These are phyloP conservation scores for Octodon degus DNA, from an alignment of 2,113 vertebrate genomes.

Conservation along the genomic window DNA sequence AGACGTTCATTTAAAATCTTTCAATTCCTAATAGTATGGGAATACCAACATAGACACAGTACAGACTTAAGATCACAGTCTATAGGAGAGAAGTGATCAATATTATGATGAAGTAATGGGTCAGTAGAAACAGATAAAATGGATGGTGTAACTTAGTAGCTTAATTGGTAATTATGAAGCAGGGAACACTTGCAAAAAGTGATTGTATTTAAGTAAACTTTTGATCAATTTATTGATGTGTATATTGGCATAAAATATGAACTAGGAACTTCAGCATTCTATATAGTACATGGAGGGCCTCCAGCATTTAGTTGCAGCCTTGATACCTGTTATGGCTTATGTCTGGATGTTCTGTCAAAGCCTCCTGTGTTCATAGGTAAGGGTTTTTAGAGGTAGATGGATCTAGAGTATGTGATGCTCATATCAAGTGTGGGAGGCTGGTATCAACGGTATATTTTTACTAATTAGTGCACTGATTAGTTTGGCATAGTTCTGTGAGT, in stretches of 20 bases:
- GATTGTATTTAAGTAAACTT: background rate
- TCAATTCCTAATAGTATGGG: too few species aligned
- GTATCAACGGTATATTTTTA: background rate
- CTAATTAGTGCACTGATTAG: background rate
- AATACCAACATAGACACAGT: background rate
- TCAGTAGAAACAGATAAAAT: rapidly evolving
- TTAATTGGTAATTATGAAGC: background rate
- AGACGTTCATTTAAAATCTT: background rate
- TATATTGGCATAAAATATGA: background rate
- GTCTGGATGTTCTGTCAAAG: background rate
- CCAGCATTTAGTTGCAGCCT: rapidly evolving
- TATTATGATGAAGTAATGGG: rapidly evolving
- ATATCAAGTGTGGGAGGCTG: background rate
- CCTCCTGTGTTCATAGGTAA: background rate
- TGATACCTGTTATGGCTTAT: background rate
- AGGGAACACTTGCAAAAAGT: background rate
- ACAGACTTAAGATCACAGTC: background rate
- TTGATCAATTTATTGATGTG: background rate
- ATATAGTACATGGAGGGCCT: rapidly evolving
- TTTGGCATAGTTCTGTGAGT: background rate
- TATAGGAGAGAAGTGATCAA: rapidly evolving
- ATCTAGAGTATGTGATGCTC: background rate
- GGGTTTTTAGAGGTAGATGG: background rate
- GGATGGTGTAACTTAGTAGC: background rate
- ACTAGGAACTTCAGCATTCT: background rate